Evolutionary conservation across 2,113 vertebrate genomes (phyloP).

Genomic region (Gallinago media): DNA sequence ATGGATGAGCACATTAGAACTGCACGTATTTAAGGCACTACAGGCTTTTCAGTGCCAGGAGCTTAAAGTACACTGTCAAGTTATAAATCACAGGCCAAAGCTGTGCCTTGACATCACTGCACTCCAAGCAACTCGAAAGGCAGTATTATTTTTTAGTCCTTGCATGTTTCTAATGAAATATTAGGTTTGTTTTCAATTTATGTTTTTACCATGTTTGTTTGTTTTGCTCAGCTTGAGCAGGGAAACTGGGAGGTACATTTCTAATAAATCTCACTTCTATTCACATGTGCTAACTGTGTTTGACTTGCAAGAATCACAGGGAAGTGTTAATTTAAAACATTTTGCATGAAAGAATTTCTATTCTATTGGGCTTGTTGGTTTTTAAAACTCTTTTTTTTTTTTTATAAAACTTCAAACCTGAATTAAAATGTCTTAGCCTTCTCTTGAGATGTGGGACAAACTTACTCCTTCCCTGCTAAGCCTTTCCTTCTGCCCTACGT

Average conservation of each 20-base stretch:
- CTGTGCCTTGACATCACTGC: conserved; percentile 1
- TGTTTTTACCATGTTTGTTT: conserved; percentile 2
- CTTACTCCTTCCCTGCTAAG: not conserved
- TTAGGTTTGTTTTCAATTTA: conserved; percentile 10
- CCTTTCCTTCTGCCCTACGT: not conserved
- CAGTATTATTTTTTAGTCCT: conserved; percentile 14
- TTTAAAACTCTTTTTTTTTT: not conserved
- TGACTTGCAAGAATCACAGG: not conserved
- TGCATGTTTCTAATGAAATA: conserved; percentile 22
- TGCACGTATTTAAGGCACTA: conserved; percentile 52
- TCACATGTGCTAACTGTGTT: not conserved
- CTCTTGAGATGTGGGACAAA: not conserved
- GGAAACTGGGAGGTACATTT: not conserved
- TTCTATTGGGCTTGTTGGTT: not conserved
- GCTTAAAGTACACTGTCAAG: conserved; percentile 50
- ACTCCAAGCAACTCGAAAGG: not conserved
- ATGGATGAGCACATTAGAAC: conserved; percentile 62
- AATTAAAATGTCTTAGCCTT: not conserved
- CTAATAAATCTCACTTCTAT: not conserved
- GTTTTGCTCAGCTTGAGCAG: not conserved
- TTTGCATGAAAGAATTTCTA: not conserved
- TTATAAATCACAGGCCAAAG: conserved; percentile 52
- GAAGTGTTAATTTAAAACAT: not conserved
- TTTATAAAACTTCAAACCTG: not conserved
- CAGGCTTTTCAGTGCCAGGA: conserved; percentile 51